A percentile compares a stretch with the other conserved stretches of the same genome.
phyloP scores from a whole-genome alignment of 2,888 invertebrate species.

The Morpho deidamia region DNA sequence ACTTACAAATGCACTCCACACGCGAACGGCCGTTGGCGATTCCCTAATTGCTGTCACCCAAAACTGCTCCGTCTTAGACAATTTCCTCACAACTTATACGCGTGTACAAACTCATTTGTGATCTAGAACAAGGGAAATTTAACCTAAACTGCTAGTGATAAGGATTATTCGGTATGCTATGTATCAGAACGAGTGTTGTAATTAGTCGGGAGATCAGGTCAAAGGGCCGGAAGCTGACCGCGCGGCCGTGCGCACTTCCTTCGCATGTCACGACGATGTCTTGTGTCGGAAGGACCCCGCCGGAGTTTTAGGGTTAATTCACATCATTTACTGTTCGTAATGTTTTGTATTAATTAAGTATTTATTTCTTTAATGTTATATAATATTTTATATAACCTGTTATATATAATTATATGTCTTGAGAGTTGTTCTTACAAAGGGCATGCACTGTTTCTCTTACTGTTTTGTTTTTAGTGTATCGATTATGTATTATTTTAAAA shows the following conservation, averaged over 20 bases:
- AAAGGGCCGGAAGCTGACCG: conserved; percentile 72
- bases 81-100: conserved; percentile 51
- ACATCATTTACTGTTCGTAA: not conserved
- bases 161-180: conserved; percentile 17
- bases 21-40: conserved; percentile 29
- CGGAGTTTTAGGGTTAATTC: conserved; percentile 36
- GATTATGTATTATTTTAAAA: too few species aligned
- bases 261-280: conserved; percentile 49
- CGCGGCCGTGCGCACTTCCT: conserved; percentile 58
- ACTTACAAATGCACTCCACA: conserved; percentile 24
- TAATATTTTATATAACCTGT: too few species aligned
- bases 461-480: too few species aligned
- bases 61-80: conserved; percentile 54
- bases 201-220: conserved; percentile 63
- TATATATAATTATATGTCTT: too few species aligned
- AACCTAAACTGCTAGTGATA: conserved; percentile 31
- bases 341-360: not conserved
- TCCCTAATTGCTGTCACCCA: conserved; percentile 39
- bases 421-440: too few species aligned
- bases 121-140: conserved; percentile 32
- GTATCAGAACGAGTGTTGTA: conserved; percentile 33
- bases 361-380: too few species aligned
- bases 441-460: too few species aligned
- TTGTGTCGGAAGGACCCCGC: conserved; percentile 47
- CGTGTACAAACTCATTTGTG: conserved; percentile 36